Evolutionary conservation across 2,888 invertebrate genomes (phyloP).

Genomic region (Drosophila demipolita): DNA sequence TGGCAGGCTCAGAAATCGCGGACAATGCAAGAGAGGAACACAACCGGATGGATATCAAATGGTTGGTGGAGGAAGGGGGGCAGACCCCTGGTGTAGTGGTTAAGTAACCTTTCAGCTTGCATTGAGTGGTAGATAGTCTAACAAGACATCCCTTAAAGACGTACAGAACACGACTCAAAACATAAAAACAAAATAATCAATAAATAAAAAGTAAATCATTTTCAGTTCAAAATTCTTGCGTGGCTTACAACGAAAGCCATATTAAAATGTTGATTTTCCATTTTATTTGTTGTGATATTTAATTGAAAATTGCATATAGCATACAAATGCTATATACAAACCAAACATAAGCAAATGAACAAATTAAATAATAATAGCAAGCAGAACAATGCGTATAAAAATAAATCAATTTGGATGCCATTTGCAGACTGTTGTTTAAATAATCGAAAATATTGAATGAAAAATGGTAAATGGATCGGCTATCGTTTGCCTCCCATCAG

Average conservation of each 20-base stretch:
- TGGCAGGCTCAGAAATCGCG: slow-evolving; percentile 37
- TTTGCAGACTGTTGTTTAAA: slow-evolving; percentile 25
- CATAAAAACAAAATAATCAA: slow-evolving; percentile 5
- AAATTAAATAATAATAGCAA: background rate
- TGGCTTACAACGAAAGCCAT: background rate
- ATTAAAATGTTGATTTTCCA: background rate
- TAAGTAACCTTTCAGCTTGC: slow-evolving; percentile 48
- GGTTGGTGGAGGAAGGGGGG: background rate
- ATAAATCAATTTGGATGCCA: slow-evolving; percentile 42
- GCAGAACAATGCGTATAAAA: slow-evolving; percentile 18
- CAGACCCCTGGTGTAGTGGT: no score
- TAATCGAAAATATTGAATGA: background rate
- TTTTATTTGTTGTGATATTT: background rate
- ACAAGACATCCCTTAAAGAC: slow-evolving; percentile 42
- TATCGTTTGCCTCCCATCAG: slow-evolving; percentile 9
- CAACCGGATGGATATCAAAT: background rate
- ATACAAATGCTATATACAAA: slow-evolving; percentile 9
- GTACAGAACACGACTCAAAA: slow-evolving; percentile 20
- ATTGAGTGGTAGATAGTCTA: slow-evolving; percentile 58
- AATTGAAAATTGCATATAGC: slow-evolving; percentile 17
- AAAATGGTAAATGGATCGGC: background rate
- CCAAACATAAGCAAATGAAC: background rate
- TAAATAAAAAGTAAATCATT: background rate
- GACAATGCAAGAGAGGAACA: slow-evolving; percentile 21
- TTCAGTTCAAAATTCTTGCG: background rate